A percentile compares a stretch with the other conserved stretches of the same genome.
Evolutionary conservation across 2,888 invertebrate genomes (phyloP).

Genomic region (Tenthredo mesomela): DNA sequence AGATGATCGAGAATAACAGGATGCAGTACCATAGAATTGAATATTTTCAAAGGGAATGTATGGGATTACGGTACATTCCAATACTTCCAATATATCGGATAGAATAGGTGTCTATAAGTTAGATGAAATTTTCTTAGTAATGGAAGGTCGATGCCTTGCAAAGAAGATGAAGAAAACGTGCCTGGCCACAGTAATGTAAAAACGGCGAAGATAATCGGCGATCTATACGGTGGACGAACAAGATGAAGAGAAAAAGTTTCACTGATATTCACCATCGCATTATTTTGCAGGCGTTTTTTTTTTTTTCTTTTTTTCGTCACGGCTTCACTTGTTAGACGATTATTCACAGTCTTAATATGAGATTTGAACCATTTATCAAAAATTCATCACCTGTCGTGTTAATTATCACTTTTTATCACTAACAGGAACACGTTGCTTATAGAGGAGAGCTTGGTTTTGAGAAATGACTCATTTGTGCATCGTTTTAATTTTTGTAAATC

Average conservation of each 20-base stretch:
- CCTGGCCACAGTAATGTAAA: background rate
- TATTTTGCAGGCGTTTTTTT: background rate
- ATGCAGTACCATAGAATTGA: background rate
- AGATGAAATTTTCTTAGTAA: background rate
- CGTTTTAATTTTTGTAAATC: background rate
- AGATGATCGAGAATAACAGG: background rate
- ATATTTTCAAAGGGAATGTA: background rate
- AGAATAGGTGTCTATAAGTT: background rate
- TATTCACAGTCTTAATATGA: background rate
- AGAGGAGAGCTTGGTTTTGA: background rate
- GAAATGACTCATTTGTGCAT: background rate
- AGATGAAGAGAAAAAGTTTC: background rate
- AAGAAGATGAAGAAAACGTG: constrained; percentile 1
- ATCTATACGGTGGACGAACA: background rate
- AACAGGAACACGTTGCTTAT: background rate
- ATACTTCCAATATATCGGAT: background rate
- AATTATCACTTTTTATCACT: background rate
- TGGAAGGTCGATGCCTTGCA: constrained; percentile 28
- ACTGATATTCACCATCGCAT: background rate
- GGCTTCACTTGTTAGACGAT: background rate
- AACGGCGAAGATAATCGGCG: constrained; percentile 16
- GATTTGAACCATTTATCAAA: background rate
- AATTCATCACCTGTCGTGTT: background rate
- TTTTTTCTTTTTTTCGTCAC: background rate
- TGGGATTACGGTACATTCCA: constrained; percentile 1